Conservation (phyloP, 2,888 invertebrate genomes). For the Rhopalosiphum nymphaeae region DNA sequence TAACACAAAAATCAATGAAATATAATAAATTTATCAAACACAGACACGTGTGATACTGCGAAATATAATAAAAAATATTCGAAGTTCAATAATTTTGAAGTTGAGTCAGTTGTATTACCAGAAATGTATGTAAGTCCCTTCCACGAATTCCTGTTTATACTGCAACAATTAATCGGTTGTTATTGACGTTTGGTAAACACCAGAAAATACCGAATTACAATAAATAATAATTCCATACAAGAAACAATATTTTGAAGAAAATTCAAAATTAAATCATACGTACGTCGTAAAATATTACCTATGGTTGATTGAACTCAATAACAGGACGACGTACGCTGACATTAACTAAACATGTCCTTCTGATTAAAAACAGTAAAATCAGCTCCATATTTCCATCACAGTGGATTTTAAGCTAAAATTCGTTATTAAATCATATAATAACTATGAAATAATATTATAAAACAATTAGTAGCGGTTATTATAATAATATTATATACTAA, state of each 20-base stretch:
- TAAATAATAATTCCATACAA: background rate
- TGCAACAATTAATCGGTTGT: background rate
- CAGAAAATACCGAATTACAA: background rate
- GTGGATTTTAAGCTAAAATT: background rate
- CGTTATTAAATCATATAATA: background rate
- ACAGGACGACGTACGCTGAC: background rate
- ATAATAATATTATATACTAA: background rate
- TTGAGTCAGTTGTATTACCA: background rate
- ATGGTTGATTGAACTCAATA: background rate
- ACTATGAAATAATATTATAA: background rate
- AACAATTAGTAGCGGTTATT: background rate
- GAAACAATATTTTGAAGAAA: background rate
- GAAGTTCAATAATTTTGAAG: background rate
- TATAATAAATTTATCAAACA: background rate
- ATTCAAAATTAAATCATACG: background rate
- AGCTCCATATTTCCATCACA: background rate
- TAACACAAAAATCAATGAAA: background rate
- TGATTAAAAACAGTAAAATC: background rate
- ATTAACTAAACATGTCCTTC: background rate
- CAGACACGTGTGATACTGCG: background rate
- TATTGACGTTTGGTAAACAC: background rate
- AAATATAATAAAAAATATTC: background rate
- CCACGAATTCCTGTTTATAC: background rate
- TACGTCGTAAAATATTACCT: background rate
- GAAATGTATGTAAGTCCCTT: background rate